Evolutionary conservation across 2,113 vertebrate species (phyloP).

Genomic region (Chinchilla lanigera): DNA sequence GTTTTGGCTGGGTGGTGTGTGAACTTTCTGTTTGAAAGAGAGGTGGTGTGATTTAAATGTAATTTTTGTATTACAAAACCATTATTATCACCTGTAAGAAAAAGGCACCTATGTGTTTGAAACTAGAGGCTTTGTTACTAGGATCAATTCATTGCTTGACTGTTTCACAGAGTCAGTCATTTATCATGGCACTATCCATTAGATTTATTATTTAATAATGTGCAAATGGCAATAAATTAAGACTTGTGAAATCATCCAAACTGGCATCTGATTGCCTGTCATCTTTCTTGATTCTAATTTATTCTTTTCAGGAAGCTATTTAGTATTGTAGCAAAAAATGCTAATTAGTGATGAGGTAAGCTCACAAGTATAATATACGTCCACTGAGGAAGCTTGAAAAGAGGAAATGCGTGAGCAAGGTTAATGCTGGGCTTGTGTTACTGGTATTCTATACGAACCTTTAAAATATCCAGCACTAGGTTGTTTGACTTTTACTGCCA

Average conservation of each 20-base stretch:
- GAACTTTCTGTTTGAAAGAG: background rate
- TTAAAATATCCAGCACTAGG: background rate
- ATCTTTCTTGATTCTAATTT: background rate
- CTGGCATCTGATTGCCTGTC: background rate
- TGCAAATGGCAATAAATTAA: background rate
- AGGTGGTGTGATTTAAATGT: slow-evolving; percentile 7
- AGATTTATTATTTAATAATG: slow-evolving; percentile 34
- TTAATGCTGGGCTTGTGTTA: background rate
- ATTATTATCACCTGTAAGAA: background rate
- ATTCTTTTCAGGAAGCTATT: slow-evolving; percentile 25
- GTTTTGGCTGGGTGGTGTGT: background rate
- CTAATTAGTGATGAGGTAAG: background rate
- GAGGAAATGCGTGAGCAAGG: background rate
- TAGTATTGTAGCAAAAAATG: background rate
- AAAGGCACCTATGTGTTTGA: background rate
- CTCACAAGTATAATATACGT: background rate
- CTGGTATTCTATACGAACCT: background rate
- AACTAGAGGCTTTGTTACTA: background rate
- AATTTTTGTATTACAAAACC: slow-evolving; percentile 22
- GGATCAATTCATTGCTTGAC: background rate
- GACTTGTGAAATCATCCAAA: background rate
- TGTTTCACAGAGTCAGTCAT: background rate
- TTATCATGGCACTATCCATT: background rate
- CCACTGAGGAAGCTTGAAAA: background rate
- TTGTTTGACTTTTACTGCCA: background rate